These are phyloP conservation scores for Dinocampus coccinellae DNA, from an alignment of 2,888 invertebrate genomes.

Conservation along the genomic window DNA sequence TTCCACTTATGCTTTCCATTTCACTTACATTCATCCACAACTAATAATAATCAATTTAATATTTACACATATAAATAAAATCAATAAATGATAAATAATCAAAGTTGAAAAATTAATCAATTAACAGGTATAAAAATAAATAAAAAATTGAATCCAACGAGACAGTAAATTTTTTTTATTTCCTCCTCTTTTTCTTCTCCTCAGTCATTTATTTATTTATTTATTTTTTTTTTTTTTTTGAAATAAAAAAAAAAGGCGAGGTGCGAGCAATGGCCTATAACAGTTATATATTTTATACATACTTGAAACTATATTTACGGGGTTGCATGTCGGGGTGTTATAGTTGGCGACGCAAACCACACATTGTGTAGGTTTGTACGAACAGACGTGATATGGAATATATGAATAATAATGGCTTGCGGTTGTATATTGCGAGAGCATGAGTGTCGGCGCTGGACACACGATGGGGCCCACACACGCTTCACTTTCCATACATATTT, in stretches of 20 bases:
- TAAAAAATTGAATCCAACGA: not conserved
- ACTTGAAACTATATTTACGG: conserved; percentile 52
- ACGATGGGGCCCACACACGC: conserved; percentile 30
- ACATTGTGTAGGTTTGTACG: conserved; percentile 56
- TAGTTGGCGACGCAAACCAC: conserved; percentile 26
- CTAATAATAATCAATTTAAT: not conserved
- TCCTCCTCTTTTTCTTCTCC: not conserved
- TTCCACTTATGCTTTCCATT: not conserved
- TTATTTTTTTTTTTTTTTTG: not conserved
- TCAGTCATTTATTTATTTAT: too few relatives aligned
- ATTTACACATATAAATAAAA: not conserved
- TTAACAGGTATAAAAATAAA: too few relatives aligned
- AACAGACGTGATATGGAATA: conserved; percentile 68
- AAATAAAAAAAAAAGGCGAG: not conserved
- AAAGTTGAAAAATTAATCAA: too few relatives aligned
- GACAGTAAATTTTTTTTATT: not conserved
- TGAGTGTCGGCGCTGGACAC: conserved; percentile 35
- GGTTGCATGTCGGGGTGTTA: conserved; percentile 35
- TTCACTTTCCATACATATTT: conserved; percentile 27
- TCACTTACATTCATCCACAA: not conserved
- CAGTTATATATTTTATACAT: conserved; percentile 43
- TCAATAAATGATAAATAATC: not conserved
- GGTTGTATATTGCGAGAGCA: conserved; percentile 53
- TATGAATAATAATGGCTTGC: conserved; percentile 68
- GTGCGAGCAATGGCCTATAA: not conserved